Evolutionary conservation across 2,113 vertebrate genomes (phyloP), one percentile per base, ranked within the genome.

Genomic region (Pygoscelis antarcticus): DNA sequence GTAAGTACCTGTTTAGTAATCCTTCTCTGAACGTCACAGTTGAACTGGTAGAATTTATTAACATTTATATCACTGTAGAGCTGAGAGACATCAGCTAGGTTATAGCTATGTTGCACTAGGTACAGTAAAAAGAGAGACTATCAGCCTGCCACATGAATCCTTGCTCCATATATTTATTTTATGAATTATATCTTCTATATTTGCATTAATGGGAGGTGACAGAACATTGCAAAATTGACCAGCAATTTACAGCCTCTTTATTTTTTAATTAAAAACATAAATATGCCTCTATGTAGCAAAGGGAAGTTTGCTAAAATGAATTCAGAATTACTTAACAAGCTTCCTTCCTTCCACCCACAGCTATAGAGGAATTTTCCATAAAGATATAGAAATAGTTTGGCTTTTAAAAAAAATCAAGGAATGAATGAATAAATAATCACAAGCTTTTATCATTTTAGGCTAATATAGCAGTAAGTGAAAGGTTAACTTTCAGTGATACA

Each of bases 261-360:
- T 91, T 95, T 93, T 96, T 96, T 94, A 96, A 97, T 96, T 96
- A 97, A 96, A 97, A 87, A 76, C 69, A 96, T 97, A 97, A 97
- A 95, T 97, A 97, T 92, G 16, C 34, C 71, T 71, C 90, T 42
- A 23, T 54, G 34, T 79, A 57, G 77, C 65, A 92, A 87, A 75
- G 38, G 70, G 40, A 84, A 93, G 40, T 94, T 92, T 76, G 38
- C 38, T 82, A 75, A 92, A 86, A 83, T 78, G 61, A 87, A 86
- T 91, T 88, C 78, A 80, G 82, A 83, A 80, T 80, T 91, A 83
- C 69, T 75, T 82, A 72, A 68, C 60, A 79, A 83, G 22, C 3
- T 76, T 95, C 88, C 57, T 91, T 80, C 40, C 54, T 51, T 58
- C 74, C 52, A 94, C 79, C 85, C 83, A 94, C 69, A 91, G 30